These are phyloP conservation scores for Poicephalus gulielmi DNA, from an alignment of 2,113 vertebrate species.

Conservation along the genomic window DNA sequence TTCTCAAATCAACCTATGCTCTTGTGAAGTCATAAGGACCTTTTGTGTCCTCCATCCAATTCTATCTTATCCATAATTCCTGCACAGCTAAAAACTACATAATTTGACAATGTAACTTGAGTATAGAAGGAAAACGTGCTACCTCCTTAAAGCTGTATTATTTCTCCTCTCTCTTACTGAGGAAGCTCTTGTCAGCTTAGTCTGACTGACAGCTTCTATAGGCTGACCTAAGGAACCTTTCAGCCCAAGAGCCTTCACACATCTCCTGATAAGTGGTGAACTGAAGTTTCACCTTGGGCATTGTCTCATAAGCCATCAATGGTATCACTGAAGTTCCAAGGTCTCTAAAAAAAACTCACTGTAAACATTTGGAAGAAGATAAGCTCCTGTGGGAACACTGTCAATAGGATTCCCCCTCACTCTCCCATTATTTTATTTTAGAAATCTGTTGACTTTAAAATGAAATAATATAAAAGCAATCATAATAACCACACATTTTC, in stretches of 20 bases:
- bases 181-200: neutral
- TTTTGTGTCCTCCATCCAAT: neutral
- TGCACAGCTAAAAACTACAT: neutral
- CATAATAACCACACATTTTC: conserved; percentile 5
- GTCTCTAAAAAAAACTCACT: neutral
- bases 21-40: neutral
- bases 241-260: conserved; percentile 17
- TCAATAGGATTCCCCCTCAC: neutral
- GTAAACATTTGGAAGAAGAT: conserved; percentile 27
- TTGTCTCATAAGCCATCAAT: neutral
- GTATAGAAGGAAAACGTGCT: neutral
- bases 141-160: neutral
- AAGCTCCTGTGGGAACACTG: conserved; percentile 20
- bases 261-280: conserved; percentile 1
- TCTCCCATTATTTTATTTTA: neutral
- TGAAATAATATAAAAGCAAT: neutral
- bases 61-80: neutral
- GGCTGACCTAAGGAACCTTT: conserved; percentile 48
- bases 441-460: conserved; percentile 5
- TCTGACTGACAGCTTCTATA: conserved; percentile 54
- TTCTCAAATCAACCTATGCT: neutral
- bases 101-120: neutral
- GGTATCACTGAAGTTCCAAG: conserved; percentile 9
- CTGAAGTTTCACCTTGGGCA: conserved; percentile 29
- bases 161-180: neutral